Base-by-base conservation (phyloP, 2,888 invertebrate genomes). In the Aporophyla lueneburgensis region DNA sequence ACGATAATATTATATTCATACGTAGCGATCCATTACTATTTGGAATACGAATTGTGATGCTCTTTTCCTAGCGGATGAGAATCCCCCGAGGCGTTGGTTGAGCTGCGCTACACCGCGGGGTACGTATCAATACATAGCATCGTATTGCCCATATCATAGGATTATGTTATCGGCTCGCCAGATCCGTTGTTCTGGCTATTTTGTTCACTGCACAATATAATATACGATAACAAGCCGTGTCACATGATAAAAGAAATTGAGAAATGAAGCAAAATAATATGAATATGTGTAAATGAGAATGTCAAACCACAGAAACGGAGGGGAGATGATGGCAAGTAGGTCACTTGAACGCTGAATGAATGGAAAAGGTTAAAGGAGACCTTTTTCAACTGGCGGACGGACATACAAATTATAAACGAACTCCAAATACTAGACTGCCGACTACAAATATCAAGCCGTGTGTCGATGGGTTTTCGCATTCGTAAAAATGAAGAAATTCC, bases 21-120 rank as follows among this genome's bases (percentile, higher is more conserved):
- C n/a, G 53, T 33, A 66, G 69, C 53, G 51, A 61, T 70, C 61
- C 80, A 74, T 79, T 74, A 67, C 76, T 76, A 80, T 71, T 80
- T 80, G 53, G 66, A 80, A 67, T 80, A 56, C 71, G 80, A 80
- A 71, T 75, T 53, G 53, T 67, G 66, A 70, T 67, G 76, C 53
- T 76, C 71, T 80, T 76, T 79, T 76, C 66, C 56, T 66, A 19
- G 51, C 53, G 56, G 49, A 33, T 54, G 33, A 12, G 53, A 27
- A 54, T 79, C 59, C 70, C 78, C 51, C 27, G 74, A 40, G 80
- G 80, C 54, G 27, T 6, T 1, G 53, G 63, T 43, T 24, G 63
- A 67, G 66, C 74, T 24, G 54, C 54, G 76, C 76, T 53, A n/a
- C 56, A 10, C 62, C 27, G 40, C 43, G 19, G 40, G 49, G 1